A percentile compares a stretch with the other conserved stretches of the same genome.
Evolutionary conservation across 1,140 invertebrate genomes (phyloP).

Genomic region (Ooceraea biroi): DNA sequence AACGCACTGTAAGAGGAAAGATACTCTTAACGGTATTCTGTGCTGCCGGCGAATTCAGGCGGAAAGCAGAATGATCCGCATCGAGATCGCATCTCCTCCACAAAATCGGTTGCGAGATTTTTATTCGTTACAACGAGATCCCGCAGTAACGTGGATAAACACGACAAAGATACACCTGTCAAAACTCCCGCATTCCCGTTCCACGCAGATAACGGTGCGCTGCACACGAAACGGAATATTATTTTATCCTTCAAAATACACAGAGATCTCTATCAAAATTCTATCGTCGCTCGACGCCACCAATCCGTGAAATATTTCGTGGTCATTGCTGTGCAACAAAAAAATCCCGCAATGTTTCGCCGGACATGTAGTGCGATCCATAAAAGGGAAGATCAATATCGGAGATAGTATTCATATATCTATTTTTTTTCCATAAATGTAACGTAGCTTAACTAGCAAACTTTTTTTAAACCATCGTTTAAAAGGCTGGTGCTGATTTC

Average conservation of each 20-base stretch:
- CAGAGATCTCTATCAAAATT: conserved; percentile 28
- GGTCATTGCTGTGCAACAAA: neutral
- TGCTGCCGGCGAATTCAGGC: conserved; percentile 43
- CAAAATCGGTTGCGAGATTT: conserved; percentile 47
- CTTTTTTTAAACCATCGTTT: neutral
- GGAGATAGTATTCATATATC: too few relatives aligned
- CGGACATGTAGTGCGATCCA: neutral
- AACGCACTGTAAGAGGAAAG: neutral
- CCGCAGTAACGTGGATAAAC: conserved; percentile 66
- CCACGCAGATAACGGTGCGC: neutral
- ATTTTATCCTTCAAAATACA: conserved; percentile 50
- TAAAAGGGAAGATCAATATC: neutral
- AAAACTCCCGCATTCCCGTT: conserved; percentile 42
- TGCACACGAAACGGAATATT: conserved; percentile 31
- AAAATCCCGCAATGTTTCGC: neutral
- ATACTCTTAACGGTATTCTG: neutral
- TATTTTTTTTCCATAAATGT: conserved; percentile 3
- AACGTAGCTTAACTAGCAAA: neutral
- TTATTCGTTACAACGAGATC: conserved; percentile 50
- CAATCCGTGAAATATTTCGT: conserved; percentile 29
- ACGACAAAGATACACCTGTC: conserved; percentile 67
- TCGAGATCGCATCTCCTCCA: conserved; percentile 25
- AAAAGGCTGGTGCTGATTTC: neutral
- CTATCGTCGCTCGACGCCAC: conserved; percentile 23
- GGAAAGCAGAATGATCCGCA: conserved; percentile 47